Percentiles rank a stretch among this genome's conserved stretches.
These are phyloP conservation scores for Panthera uncia DNA, from an alignment of 2,113 vertebrate species.

Conservation along the genomic window DNA sequence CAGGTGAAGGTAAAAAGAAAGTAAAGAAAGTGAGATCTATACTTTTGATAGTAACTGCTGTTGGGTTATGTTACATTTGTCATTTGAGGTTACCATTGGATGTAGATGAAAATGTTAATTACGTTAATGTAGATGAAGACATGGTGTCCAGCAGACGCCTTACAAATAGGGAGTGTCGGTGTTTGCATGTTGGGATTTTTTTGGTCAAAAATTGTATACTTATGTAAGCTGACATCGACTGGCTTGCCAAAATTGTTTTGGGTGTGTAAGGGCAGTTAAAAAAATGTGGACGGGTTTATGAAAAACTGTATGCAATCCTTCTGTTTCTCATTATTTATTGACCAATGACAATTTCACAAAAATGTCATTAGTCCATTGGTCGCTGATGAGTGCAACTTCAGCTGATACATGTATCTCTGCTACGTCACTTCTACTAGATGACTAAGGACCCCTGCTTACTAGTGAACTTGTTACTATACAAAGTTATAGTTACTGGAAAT, in stretches of 20 bases:
- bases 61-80: slow-evolving; percentile 27
- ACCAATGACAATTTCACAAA: not conserved
- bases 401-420: not conserved
- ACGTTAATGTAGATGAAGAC: not conserved
- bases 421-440: not conserved
- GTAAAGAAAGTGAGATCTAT: slow-evolving; percentile 70
- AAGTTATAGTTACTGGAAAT: not conserved
- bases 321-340: not conserved
- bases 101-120: slow-evolving; percentile 48
- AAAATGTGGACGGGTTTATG: not conserved
- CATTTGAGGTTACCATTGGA: not conserved
- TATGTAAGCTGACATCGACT: not conserved
- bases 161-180: not conserved
- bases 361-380: not conserved
- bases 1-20: slow-evolving; percentile 75
- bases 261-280: not conserved
- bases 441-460: not conserved
- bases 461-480: not conserved
- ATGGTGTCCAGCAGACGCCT: not conserved
- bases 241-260: fast-evolving
- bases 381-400: not conserved
- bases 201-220: not conserved
- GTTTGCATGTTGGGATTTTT: not conserved
- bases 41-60: slow-evolving; percentile 64
- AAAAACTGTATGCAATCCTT: not conserved